Evolutionary conservation across 2,888 invertebrate species (phyloP), one percentile per base, ranked within the genome.

Genomic region (Steinernema scapterisci): DNA sequence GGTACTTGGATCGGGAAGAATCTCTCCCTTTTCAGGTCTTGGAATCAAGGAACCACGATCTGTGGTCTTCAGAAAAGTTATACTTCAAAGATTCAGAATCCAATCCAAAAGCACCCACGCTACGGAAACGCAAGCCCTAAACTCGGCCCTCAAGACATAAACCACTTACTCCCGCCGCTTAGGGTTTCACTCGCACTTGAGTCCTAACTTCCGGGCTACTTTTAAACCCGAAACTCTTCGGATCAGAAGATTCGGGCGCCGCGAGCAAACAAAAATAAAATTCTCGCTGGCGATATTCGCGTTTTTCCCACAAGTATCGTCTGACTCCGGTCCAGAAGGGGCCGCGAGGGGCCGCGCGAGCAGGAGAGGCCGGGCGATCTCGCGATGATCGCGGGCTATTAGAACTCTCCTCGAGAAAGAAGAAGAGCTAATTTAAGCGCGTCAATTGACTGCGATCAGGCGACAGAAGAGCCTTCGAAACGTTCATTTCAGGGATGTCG

Each of bases 401-500:
- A 63, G 63, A 13, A 16, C 31, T 31, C 25, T 13, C 31, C 38
- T 38, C 38, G 38, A 27, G 31, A 31, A 63, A 63, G 31, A 27
- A 63, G 63, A 63, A 63, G 31, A 63, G 63, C 25, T 25, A 63
- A 63, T 63, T 63, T 63, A 11, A 25, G 27, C 63, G 63, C 63
- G 31, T 16, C 63, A 63, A 63, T 63, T 63, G 63, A 63, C 63
- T 63, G 31, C 63, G 63, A 63, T 63, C 63, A 63, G n/a, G 31
- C 63, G 9, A 25, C n/a, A 6, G 63, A 63, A 16, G 63, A 21
- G 63, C 31, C n/a, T 27, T 63, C 63, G 16, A 38, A 38, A 63
- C 38, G 63, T 63, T 63, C 63, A 63, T 63, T 63, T 63, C 63
- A 9, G 38, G 9, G 38, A 38, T 38, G 38, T 3, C 38, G 63